Conservation (phyloP, 2,888 invertebrate species). For the Agrotis segetum region DNA sequence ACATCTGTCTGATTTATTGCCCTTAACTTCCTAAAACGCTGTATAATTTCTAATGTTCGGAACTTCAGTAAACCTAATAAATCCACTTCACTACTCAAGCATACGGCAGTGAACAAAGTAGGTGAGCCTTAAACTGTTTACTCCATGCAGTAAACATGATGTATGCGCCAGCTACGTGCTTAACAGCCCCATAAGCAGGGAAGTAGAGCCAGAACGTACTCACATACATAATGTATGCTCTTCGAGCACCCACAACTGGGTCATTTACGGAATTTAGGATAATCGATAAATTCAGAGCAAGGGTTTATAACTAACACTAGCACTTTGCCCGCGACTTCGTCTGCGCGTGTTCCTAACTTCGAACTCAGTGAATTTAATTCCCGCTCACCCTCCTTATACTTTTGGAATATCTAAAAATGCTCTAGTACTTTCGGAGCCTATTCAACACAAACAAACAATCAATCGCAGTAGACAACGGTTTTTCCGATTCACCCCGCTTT, state of each 20-base stretch:
- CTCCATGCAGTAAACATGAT: conserved; percentile 15
- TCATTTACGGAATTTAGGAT: background rate
- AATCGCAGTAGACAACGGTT: no score
- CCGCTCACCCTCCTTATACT: no score
- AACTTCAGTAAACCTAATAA: background rate
- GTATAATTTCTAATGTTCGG: background rate
- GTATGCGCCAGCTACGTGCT: conserved; percentile 2
- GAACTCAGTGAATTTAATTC: no score
- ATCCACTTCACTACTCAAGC: background rate
- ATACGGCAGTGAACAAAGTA: background rate
- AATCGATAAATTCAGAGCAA: conserved; percentile 17
- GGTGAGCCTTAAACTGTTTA: conserved; percentile 2
- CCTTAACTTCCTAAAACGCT: background rate
- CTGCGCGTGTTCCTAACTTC: no score
- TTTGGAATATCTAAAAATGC: no score
- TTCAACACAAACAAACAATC: no score
- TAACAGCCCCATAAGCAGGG: background rate
- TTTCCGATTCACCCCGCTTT: no score
- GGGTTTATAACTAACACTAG: background rate
- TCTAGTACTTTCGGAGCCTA: no score
- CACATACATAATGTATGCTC: conserved; percentile 15
- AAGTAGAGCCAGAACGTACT: conserved; percentile 1
- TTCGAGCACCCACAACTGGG: conserved; percentile 5
- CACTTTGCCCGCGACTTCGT: no score
- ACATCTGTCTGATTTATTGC: background rate